Evolutionary conservation across 2,888 invertebrate species (phyloP), one percentile per base, ranked within the genome.

Genomic region (Lordiphosa andalusiaca): DNA sequence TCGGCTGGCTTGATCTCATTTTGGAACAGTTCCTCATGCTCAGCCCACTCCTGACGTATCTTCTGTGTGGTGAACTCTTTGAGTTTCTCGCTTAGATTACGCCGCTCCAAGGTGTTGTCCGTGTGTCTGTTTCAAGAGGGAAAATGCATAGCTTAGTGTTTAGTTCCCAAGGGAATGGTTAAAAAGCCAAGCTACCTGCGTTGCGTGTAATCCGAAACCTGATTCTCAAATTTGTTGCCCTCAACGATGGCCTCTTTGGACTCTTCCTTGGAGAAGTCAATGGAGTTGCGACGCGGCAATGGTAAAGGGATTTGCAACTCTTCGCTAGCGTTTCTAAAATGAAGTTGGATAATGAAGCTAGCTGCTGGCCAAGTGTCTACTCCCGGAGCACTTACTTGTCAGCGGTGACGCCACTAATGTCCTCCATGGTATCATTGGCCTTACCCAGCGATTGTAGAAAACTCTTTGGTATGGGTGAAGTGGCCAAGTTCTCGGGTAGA

Each of bases 401-500:
- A 16, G 54, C 64, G 10, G 56, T 52, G 2, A 71, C 71, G 13
- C 61, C 74, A 42, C 75, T 77, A 13, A 75, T 82, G 50, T 78
- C 83, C 40, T 82, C 86, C 49, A 75, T 68, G 47, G 84, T 85
- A 53, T 86, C 87, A 47, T 84, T 87, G 10, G 63, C 70, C 59
- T 80, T 88, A 61, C 85, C 88, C 48, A 84, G 87, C 33, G 87
- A 90, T 69, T 76, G 73, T 12, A 92, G 90, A 72, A 91, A 91
- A 69, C 93, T 93, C 21, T 94, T 93, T 3, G 97, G 98, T 73
- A 99, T 95, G 10, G 99, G 98, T 4, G 98, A 98, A 19, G 98
- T 98, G 55, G 98, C 98, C 78, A 99, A 91, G 89, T 98, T 95
- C 36, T 95, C 95, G 2, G 98, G 96, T 78, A 95, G 93, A 83